Evolutionary conservation across 2,888 invertebrate genomes (phyloP).

Genomic region (Dryomyza anilis): DNA sequence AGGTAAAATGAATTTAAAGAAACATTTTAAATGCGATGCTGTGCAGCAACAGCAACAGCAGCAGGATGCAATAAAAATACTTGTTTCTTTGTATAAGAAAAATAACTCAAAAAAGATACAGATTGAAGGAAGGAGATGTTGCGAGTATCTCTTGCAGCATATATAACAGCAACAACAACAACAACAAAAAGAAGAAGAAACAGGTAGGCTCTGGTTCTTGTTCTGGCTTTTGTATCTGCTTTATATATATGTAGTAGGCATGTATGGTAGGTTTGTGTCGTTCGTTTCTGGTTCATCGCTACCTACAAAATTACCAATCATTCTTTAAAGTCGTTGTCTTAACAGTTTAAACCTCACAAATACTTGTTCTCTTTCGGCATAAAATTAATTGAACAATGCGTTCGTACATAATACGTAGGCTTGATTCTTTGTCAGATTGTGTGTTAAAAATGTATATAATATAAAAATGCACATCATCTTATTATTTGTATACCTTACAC

Average conservation of each 20-base stretch:
- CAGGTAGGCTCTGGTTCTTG: slow-evolving; percentile 5
- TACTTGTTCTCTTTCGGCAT: slow-evolving; percentile 11
- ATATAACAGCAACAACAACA: too few species aligned
- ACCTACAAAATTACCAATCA: slow-evolving; percentile 16
- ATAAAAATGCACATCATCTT: too few species aligned
- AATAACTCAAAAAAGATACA: slow-evolving; percentile 11
- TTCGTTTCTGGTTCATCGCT: slow-evolving; percentile 16
- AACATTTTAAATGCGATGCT: slow-evolving; percentile 23
- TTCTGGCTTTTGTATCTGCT: background rate
- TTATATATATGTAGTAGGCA: slow-evolving; percentile 1
- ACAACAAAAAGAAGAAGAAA: too few species aligned
- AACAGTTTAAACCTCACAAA: slow-evolving; percentile 6
- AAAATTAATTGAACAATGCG: slow-evolving; percentile 13
- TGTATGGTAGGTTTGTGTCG: background rate
- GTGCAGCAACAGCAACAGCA: too few species aligned
- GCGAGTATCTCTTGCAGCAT: slow-evolving; percentile 10
- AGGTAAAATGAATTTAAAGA: slow-evolving; percentile 5
- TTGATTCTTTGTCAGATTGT: too few species aligned
- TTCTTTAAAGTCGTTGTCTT: slow-evolving; percentile 14
- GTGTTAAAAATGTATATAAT: too few species aligned
- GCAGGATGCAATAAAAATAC: slow-evolving; percentile 24
- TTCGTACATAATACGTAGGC: too few species aligned
- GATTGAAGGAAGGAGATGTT: slow-evolving; percentile 19
- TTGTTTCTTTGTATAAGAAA: slow-evolving; percentile 17
- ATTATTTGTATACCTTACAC: too few species aligned